Evolutionary conservation across 2,113 vertebrate species (phyloP).

Genomic region (Oceanites oceanicus): DNA sequence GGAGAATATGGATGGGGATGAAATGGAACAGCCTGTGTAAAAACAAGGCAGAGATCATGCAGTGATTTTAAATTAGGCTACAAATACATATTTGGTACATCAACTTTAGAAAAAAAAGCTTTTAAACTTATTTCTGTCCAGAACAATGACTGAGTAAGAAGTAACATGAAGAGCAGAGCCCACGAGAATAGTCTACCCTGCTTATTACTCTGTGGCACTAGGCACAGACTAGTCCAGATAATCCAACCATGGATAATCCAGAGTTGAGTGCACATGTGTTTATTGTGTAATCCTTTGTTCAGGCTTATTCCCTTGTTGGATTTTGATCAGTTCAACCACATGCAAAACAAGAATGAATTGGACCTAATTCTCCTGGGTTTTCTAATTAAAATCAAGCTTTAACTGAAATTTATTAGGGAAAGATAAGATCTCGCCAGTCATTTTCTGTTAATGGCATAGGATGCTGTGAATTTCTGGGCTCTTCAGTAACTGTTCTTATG

Average conservation of each 20-base stretch:
- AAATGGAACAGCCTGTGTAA: not conserved
- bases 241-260: not conserved
- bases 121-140: not conserved
- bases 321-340: constrained; percentile 39
- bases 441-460: not conserved
- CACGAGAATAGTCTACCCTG: not conserved
- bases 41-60: not conserved
- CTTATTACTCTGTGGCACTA: not conserved
- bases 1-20: not conserved
- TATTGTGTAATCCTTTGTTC: not conserved
- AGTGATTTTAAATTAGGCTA: not conserved
- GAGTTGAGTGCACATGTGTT: not conserved
- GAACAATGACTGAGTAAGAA: not conserved
- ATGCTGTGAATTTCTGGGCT: not conserved
- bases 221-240: not conserved
- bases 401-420: constrained; percentile 39
- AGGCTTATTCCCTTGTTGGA: not conserved
- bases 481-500: not conserved
- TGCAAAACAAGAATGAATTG: constrained; percentile 42
- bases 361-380: constrained; percentile 29
- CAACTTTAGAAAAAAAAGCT: not conserved
- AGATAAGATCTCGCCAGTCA: not conserved
- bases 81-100: not conserved
- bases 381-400: constrained; percentile 34
- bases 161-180: not conserved